Conservation (phyloP, 1,140 invertebrate genomes). For the Himalopsyche phryganea region DNA sequence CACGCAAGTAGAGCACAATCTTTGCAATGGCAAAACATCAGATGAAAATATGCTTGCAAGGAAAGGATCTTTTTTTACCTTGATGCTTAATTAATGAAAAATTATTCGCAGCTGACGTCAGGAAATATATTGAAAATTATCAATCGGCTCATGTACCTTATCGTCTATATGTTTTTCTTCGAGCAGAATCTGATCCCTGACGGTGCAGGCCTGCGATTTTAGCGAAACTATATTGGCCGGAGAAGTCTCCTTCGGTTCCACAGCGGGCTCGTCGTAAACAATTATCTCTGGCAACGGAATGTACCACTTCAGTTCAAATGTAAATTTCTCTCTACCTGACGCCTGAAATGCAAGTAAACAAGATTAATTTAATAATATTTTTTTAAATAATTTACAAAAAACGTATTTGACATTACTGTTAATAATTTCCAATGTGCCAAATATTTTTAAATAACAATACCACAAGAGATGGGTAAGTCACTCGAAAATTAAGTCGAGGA, state of each 20-base stretch:
- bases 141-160: too few species aligned
- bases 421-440: too few species aligned
- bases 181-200: slow-evolving; percentile 77
- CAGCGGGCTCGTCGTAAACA: slow-evolving; percentile 65
- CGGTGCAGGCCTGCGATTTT: slow-evolving; percentile 81
- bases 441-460: neutral
- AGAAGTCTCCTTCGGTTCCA: slow-evolving; percentile 63
- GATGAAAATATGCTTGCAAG: too few species aligned
- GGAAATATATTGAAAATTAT: too few species aligned
- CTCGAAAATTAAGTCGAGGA: too few species aligned
- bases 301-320: slow-evolving; percentile 91
- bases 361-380: neutral
- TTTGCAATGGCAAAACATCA: too few species aligned
- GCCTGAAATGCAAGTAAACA: slow-evolving; percentile 49
- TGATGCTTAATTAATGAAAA: too few species aligned
- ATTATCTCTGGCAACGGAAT: slow-evolving; percentile 76
- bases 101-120: too few species aligned
- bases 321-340: slow-evolving; percentile 79
- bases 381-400: neutral
- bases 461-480: neutral
- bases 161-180: slow-evolving; percentile 69
- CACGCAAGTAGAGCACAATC: too few species aligned
- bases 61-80: too few species aligned
- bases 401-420: too few species aligned
- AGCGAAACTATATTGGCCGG: slow-evolving; percentile 80